Conservation (phyloP, 2,888 invertebrate species). For the Melipona bicolor region DNA sequence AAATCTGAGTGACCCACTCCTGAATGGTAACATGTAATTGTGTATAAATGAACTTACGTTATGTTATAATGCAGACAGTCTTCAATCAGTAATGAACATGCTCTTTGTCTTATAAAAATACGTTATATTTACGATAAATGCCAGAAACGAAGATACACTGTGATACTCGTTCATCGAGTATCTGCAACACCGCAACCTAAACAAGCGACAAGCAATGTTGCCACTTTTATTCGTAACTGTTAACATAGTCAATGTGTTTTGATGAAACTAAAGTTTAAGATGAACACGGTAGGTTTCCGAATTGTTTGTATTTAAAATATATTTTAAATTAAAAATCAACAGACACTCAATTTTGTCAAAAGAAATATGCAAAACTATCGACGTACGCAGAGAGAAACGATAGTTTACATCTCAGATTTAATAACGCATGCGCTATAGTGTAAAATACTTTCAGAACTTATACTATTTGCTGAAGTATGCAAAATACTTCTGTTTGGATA, state of each 20-base stretch:
- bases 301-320: neutral
- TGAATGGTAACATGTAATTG: conserved; percentile 12
- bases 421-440: conserved; percentile 58
- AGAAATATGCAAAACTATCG: conserved; percentile 45
- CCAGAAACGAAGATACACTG: conserved; percentile 68
- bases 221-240: conserved; percentile 65
- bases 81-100: conserved; percentile 52
- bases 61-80: conserved; percentile 37
- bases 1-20: conserved; percentile 39
- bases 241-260: conserved; percentile 26
- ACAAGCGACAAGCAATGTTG: conserved; percentile 75
- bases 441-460: conserved; percentile 48
- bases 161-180: conserved; percentile 71
- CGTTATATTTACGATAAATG: conserved; percentile 67
- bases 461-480: conserved; percentile 53
- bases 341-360: conserved; percentile 5
- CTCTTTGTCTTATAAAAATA: conserved; percentile 58
- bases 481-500: conserved; percentile 42
- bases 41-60: conserved; percentile 63
- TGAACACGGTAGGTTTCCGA: neutral
- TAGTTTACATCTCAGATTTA: conserved; percentile 33
- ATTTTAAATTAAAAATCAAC: neutral
- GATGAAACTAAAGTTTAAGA: conserved; percentile 26
- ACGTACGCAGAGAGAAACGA: conserved; percentile 16
- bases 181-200: conserved; percentile 76